Percentiles rank a stretch among this genome's conserved stretches.
Conservation (phyloP, 1,140 invertebrate genomes). For the Coenobita brevimanus region DNA sequence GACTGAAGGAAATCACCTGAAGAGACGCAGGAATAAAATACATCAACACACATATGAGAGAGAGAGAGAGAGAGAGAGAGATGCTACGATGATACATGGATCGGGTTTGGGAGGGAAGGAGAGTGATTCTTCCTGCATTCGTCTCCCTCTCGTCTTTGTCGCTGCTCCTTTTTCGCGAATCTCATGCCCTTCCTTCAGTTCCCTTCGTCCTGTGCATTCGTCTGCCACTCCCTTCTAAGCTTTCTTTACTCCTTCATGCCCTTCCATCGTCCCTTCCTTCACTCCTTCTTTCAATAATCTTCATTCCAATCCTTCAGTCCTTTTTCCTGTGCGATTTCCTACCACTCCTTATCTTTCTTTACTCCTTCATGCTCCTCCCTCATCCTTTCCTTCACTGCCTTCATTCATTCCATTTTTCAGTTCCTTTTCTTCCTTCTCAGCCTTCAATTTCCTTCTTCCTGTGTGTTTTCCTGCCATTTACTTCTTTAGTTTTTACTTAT, state of each 20-base stretch:
- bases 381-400: background rate
- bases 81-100: too few relatives aligned
- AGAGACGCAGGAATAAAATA: too few relatives aligned
- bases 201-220: conserved; percentile 7
- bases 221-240: too few relatives aligned
- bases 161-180: background rate
- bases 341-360: background rate
- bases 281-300: background rate
- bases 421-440: background rate
- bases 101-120: too few relatives aligned
- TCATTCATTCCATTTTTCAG: background rate
- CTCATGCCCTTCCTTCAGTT: background rate
- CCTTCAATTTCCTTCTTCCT: background rate
- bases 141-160: background rate
- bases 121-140: background rate
- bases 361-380: background rate
- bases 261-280: background rate
- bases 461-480: background rate
- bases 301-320: background rate
- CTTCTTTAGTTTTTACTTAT: background rate
- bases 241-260: background rate
- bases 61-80: too few relatives aligned
- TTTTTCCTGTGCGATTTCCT: too few relatives aligned
- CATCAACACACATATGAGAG: too few relatives aligned
- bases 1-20: too few relatives aligned